Base-by-base conservation (phyloP, 2,888 invertebrate species). In the Allacma fusca region DNA sequence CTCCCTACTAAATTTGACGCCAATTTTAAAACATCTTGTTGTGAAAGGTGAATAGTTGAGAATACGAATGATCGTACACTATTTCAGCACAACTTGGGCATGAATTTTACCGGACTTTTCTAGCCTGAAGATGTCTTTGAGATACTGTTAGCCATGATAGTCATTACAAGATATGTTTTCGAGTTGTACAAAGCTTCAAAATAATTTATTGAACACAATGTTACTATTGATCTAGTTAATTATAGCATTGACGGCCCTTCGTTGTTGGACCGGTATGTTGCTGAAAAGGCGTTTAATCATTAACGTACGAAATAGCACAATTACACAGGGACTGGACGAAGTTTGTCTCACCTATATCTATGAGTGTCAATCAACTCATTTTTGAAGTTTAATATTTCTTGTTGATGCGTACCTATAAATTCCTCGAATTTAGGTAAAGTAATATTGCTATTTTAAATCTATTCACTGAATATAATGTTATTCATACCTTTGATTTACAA, bases 1-100 rank as follows among this genome's bases (percentile, higher is more conserved):
- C 96, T 88, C 96, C 96, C 86, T 96, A 96, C 89, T 96, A 91
- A 91, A 80, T 13, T 40, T 9, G 13, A 5, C 13, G 5, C 40
- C 40, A 40, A 40, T 5, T 40, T 40, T 9, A 40, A 5, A 40
- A 40, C 40, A 13, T 40, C n/a, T n/a, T n/a, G n/a, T n/a, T n/a
- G n/a, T n/a, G n/a, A n/a, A 40, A 40, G 7, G 40, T 9, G 13
- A 40, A 40, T 40, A 40, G 13, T 40, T 40, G 40, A n/a, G n/a
- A n/a, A n/a, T n/a, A n/a, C n/a, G n/a, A n/a, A n/a, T n/a, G n/a
- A n/a, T n/a, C 40, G 13, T 40, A 9, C 40, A 40, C 13, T 40
- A 40, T 13, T 40, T 5, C 5, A 40, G 40, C 13, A 13, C 5
- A 40, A 13, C 5, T 9, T 40, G 40, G 40, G 40, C 40, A 9